phyloP scores from a whole-genome alignment of 2,888 invertebrate genomes.

The Nomada goodeniana region DNA sequence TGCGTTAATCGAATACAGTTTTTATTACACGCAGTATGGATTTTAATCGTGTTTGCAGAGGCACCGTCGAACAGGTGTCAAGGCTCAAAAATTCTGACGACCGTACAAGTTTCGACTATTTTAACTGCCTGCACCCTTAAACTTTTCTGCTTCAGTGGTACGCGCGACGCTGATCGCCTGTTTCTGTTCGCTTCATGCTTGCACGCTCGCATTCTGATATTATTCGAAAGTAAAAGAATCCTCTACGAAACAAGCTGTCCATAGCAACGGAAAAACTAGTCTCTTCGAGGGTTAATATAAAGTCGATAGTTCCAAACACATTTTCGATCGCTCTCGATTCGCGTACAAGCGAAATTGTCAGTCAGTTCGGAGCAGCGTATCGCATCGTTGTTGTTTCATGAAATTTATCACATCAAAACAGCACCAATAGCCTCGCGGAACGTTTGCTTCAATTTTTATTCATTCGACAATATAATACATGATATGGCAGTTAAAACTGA shows the following conservation, averaged over 20 bases:
- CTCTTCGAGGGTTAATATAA: slow-evolving; percentile 40
- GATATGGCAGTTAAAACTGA: too few relatives aligned
- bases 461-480: too few relatives aligned
- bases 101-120: slow-evolving; percentile 58
- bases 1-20: slow-evolving; percentile 7
- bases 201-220: slow-evolving; percentile 43
- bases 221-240: slow-evolving; percentile 52
- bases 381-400: too few relatives aligned
- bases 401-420: too few relatives aligned
- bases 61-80: slow-evolving; percentile 22
- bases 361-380: too few relatives aligned
- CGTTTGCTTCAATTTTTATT: too few relatives aligned
- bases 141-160: slow-evolving; percentile 66
- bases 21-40: not conserved
- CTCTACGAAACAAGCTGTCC: slow-evolving; percentile 6
- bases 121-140: slow-evolving; percentile 68
- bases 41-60: slow-evolving; percentile 39
- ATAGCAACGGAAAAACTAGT: slow-evolving; percentile 5
- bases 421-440: too few relatives aligned
- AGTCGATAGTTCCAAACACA: slow-evolving; percentile 37
- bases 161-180: slow-evolving; percentile 53
- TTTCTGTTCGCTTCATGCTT: slow-evolving; percentile 52
- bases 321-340: not conserved
- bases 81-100: slow-evolving; percentile 49
- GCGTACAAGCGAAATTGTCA: too few relatives aligned